phyloP scores from a whole-genome alignment of 92 coral and sea anemone species.

The Siderastrea radians region DNA sequence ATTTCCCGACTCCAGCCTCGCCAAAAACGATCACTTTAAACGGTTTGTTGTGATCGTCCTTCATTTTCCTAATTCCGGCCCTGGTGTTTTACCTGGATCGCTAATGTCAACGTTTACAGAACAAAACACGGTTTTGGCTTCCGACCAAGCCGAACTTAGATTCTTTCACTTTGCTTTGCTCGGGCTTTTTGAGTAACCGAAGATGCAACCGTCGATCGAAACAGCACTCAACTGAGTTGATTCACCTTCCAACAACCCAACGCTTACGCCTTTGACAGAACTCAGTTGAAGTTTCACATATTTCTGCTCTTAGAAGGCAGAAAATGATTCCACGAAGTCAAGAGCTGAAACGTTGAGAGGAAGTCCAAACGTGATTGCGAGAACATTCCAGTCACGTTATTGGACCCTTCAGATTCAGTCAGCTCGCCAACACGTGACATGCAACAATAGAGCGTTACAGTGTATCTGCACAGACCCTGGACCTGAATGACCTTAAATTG shows the following conservation, averaged over 20 bases:
- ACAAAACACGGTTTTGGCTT: not conserved
- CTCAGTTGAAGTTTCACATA: not conserved
- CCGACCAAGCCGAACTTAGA: not conserved
- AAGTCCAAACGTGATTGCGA: not conserved
- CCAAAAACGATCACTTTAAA: constrained; percentile 78
- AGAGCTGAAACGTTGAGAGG: not conserved
- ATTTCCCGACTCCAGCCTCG: constrained; percentile 81
- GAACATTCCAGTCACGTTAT: not conserved
- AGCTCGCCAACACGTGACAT: not conserved
- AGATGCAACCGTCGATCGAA: too few relatives aligned
- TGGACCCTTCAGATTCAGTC: not conserved
- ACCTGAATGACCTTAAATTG: too few relatives aligned
- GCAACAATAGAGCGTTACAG: too few relatives aligned
- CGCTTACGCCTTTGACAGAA: not conserved
- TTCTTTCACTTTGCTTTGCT: not conserved
- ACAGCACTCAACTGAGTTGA: not conserved
- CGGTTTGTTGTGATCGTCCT: constrained; percentile 32
- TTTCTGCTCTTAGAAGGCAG: not conserved
- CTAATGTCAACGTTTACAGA: not conserved
- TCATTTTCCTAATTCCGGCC: not conserved
- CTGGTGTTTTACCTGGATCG: not conserved
- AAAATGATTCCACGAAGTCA: too few relatives aligned
- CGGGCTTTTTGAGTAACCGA: too few relatives aligned
- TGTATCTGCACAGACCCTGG: too few relatives aligned
- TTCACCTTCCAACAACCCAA: not conserved